Conservation (phyloP, 2,113 vertebrate species). For the Chlamydotis undulata region DNA sequence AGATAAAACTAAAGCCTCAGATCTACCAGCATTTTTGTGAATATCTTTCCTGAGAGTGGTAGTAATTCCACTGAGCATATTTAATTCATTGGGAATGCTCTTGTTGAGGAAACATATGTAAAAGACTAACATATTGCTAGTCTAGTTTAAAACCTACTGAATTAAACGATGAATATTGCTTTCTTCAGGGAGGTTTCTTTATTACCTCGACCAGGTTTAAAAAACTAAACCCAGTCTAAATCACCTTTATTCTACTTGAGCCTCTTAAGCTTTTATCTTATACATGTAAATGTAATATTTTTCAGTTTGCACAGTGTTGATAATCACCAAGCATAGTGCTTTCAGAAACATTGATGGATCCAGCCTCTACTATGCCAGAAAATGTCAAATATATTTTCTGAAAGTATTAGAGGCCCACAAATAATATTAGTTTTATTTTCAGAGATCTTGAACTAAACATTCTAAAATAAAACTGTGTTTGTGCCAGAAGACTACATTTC, state of each 20-base stretch:
- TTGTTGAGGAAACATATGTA: neutral
- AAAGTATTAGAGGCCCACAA: conserved; percentile 63
- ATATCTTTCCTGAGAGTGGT: neutral
- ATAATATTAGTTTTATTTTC: conserved; percentile 67
- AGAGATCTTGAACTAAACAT: conserved; percentile 63
- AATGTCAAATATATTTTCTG: conserved; percentile 44
- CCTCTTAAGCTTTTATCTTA: neutral
- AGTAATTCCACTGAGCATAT: neutral
- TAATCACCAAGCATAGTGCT: neutral
- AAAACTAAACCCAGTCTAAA: neutral
- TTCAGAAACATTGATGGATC: conserved; percentile 26
- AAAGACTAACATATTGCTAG: neutral
- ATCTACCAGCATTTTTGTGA: neutral
- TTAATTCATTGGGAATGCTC: neutral
- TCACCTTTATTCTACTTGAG: neutral
- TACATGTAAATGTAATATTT: neutral
- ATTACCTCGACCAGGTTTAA: neutral
- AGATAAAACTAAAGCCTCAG: neutral
- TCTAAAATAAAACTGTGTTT: conserved; percentile 74
- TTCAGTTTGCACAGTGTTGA: neutral
- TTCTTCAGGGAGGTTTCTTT: neutral
- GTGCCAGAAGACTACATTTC: conserved; percentile 62
- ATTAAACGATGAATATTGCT: neutral
- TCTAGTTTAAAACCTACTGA: neutral
- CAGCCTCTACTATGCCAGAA: conserved; percentile 13